Base-by-base conservation (phyloP, 1,140 invertebrate genomes). In the Temnothorax nylanderi region DNA sequence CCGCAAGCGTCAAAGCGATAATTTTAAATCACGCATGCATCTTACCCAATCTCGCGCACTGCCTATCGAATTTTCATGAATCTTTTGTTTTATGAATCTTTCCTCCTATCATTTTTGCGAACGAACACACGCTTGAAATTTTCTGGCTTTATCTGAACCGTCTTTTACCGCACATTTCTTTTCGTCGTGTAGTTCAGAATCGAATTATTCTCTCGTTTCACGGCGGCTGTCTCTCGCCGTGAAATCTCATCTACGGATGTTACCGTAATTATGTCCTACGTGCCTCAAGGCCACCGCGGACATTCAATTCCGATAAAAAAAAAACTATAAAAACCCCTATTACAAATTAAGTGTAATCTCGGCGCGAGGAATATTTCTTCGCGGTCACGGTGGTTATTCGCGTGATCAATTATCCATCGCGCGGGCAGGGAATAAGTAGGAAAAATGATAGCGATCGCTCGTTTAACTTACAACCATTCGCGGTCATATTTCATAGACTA, bases 301-400 rank as follows among this genome's bases (percentile, higher is more conserved):
- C 44, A 44, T 75, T 72, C 44, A 77, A 72, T 88, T 72, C 44
- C 26, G 72, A 78, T 88, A 34, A 21, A 58, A 82, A 81, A 81
- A 58, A 82, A 47, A 0, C 8, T 26, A 26, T 26, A 26, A 26
- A 26, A 26, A 26, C 4, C 41, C 26, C 58, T 75, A 75, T 74
- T 84, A 49, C 54, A 62, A 72, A 84, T 75, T 75, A 74, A 82
- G 41, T 82, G 67, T 60, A 82, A 82, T 84, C 69, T 75, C 80
- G 18, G 11, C 65, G 37, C 21, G 26, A 58, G 18, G 51, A 41
- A 44, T 60, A 74, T 49, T 21, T 74, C 26, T 72, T 58, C 41
- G 41, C 69, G 80, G 69, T 84, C 80, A 69, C 54, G 69, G 69
- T 18, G 69, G 67, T 84, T 84, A 75, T 84, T 84, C 80, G 69